Evolutionary conservation across 2,113 vertebrate species (phyloP).

Genomic region (Coturnix japonica): DNA sequence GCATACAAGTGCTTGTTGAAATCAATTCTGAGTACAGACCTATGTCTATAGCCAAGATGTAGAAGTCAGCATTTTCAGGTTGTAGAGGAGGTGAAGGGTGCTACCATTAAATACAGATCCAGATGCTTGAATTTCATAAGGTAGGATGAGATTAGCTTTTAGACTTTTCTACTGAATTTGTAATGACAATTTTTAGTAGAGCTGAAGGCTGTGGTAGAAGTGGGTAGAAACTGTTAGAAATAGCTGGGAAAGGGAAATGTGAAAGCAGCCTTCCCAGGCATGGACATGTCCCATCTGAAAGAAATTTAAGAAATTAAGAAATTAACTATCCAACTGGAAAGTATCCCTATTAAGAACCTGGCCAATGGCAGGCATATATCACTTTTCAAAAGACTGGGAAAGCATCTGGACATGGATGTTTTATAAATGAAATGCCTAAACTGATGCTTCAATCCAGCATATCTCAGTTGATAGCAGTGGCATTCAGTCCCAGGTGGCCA

Average conservation of each 20-base stretch:
- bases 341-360: neutral
- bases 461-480: neutral
- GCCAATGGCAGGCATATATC: neutral
- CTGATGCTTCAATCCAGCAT: neutral
- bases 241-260: neutral
- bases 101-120: neutral
- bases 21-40: neutral
- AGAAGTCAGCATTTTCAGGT: neutral
- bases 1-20: neutral
- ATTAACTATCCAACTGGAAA: neutral
- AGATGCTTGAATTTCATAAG: neutral
- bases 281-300: neutral
- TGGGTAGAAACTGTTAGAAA: neutral
- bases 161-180: neutral
- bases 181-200: neutral
- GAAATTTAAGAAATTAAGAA: neutral
- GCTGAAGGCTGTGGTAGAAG: neutral
- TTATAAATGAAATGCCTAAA: neutral
- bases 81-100: neutral
- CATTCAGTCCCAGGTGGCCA: neutral
- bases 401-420: neutral
- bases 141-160: neutral
- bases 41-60: neutral
- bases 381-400: neutral
- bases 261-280: neutral